Evolutionary conservation across 1,140 invertebrate genomes (phyloP).

Genomic region (Geopemphigus sp.): DNA sequence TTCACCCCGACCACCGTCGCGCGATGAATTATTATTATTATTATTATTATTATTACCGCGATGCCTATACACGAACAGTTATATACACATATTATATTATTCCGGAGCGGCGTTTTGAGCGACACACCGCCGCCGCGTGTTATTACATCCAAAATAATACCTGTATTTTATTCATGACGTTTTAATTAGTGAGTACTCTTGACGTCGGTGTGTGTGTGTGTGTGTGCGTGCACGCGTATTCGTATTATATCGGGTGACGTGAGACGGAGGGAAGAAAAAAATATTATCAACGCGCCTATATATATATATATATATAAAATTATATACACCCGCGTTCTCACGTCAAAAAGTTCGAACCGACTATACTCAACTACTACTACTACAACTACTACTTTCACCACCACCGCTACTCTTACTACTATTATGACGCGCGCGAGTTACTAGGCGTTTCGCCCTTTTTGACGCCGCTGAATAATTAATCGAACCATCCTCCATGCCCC

Average conservation of each 20-base stretch:
- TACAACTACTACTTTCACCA: too few species aligned
- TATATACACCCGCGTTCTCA: slow-evolving; percentile 14
- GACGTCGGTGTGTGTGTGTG: too few species aligned
- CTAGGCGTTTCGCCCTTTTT: slow-evolving; percentile 10
- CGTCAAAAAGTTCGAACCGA: slow-evolving; percentile 17
- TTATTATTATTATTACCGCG: slow-evolving; percentile 29
- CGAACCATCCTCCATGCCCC: not conserved
- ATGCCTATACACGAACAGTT: not conserved
- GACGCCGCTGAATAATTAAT: slow-evolving; percentile 37
- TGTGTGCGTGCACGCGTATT: too few species aligned
- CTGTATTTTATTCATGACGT: slow-evolving; percentile 48
- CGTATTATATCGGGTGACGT: not conserved
- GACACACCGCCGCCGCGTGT: slow-evolving; percentile 31
- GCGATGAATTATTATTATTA: too few species aligned
- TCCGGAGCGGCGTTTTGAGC: slow-evolving; percentile 28
- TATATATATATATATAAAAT: too few species aligned
- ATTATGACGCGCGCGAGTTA: not conserved
- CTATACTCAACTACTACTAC: not conserved
- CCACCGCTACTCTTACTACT: too few species aligned
- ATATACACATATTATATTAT: not conserved
- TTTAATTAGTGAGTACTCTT: slow-evolving; percentile 30
- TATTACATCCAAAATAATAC: slow-evolving; percentile 46
- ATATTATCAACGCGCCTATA: not conserved
- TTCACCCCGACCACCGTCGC: not conserved
- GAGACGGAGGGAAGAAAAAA: not conserved